These are phyloP conservation scores for Callipepla californica DNA, from an alignment of 2,113 vertebrate genomes.

Conservation along the genomic window DNA sequence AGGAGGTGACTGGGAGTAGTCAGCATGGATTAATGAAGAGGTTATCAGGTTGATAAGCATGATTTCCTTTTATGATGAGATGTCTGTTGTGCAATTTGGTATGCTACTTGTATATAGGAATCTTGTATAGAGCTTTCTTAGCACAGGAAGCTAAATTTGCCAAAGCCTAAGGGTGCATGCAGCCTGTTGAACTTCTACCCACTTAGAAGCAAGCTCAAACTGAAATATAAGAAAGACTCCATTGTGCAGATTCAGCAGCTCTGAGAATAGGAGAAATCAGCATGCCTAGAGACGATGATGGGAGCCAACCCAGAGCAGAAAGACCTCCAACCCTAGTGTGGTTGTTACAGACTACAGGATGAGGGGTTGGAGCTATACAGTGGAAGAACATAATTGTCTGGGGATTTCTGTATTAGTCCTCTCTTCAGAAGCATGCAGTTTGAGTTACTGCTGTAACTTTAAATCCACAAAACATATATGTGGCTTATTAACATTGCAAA, in stretches of 20 bases:
- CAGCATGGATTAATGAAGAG: not conserved
- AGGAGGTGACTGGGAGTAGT: not conserved
- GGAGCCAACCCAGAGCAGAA: not conserved
- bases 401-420: not conserved
- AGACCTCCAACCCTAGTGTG: not conserved
- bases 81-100: not conserved
- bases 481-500: not conserved
- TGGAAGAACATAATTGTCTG: not conserved
- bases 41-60: not conserved
- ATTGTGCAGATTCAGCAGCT: too few species aligned
- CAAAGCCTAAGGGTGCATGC: not conserved
- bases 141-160: not conserved
- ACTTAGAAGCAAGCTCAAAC: not conserved
- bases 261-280: not conserved
- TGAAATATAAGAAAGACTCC: not conserved
- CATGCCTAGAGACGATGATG: not conserved
- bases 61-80: not conserved
- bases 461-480: not conserved
- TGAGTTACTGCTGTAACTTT: not conserved
- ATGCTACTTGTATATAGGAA: not conserved
- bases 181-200: not conserved
- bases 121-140: not conserved
- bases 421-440: not conserved
- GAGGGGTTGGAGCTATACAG: not conserved
- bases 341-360: not conserved